These are phyloP conservation scores for Drosophila tripunctata DNA, from an alignment of 2,888 invertebrate genomes.

Conservation along the genomic window DNA sequence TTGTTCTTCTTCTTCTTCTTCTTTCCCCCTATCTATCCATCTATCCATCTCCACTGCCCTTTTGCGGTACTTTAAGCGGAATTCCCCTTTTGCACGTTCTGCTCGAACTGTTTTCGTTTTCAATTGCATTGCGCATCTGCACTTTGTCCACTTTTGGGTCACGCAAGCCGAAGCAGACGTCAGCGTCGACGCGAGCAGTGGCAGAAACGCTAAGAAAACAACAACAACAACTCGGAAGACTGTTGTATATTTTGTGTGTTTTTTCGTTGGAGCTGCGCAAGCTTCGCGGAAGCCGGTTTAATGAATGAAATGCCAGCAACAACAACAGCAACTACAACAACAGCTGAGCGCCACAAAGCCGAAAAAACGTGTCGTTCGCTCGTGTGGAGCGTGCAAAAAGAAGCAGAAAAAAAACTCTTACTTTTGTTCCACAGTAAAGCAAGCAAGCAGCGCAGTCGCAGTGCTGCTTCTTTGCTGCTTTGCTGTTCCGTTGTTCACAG, in stretches of 20 bases:
- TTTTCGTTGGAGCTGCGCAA: constrained; percentile 40
- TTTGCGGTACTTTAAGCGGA: constrained; percentile 65
- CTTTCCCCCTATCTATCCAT: background rate
- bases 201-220: constrained; percentile 42
- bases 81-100: constrained; percentile 65
- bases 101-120: constrained; percentile 63
- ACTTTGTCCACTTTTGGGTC: constrained; percentile 66
- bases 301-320: constrained; percentile 72
- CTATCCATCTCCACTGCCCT: too few species aligned
- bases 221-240: constrained; percentile 13
- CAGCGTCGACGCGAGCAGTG: constrained; percentile 4
- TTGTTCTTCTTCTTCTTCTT: too few species aligned
- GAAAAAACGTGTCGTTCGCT: constrained; percentile 64
- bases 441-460: constrained; percentile 37
- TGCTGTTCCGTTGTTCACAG: constrained; percentile 53
- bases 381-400: constrained; percentile 66
- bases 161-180: constrained; percentile 53
- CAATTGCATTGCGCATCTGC: constrained; percentile 58
- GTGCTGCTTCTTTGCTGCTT: constrained; percentile 38
- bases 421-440: constrained; percentile 66
- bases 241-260: constrained; percentile 20
- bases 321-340: constrained; percentile 52
- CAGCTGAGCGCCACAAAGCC: constrained; percentile 70
- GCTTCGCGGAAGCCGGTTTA: constrained; percentile 76
- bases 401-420: constrained; percentile 60